These are phyloP conservation scores for Tympanoctomys barrerae DNA, from an alignment of 2,797 vertebrate genomes.

Conservation along the genomic window DNA sequence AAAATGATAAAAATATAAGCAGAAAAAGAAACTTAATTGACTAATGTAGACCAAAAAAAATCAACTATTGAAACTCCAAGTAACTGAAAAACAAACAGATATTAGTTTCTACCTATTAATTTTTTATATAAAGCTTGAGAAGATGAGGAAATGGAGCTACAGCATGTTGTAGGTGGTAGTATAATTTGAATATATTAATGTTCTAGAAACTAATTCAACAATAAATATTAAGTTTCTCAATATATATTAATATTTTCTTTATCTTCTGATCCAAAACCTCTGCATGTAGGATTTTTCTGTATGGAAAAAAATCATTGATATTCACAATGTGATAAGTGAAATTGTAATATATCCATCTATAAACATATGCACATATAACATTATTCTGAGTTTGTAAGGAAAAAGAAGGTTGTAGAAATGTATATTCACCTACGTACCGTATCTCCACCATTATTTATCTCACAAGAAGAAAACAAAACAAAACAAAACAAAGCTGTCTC, in stretches of 20 bases:
- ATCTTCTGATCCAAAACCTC: not conserved
- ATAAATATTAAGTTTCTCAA: not conserved
- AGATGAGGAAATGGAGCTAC: not conserved
- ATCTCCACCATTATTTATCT: not conserved
- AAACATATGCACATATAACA: not conserved
- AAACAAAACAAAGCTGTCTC: not conserved
- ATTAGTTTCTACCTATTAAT: not conserved
- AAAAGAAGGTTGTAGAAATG: not conserved
- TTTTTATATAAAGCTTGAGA: not conserved
- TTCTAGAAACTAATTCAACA: not conserved
- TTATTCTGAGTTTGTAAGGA: not conserved
- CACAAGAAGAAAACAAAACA: not conserved
- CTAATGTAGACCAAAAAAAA: not conserved
- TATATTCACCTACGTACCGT: not conserved
- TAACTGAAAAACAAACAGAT: not conserved
- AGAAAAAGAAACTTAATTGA: slow-evolving; percentile 19
- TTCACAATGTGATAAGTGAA: not conserved
- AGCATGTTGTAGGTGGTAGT: not conserved
- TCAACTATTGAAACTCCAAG: not conserved
- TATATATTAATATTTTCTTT: not conserved
- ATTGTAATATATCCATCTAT: not conserved
- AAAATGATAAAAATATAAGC: not conserved
- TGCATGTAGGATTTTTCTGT: not conserved
- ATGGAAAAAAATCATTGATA: not conserved
- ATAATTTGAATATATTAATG: not conserved